Base-by-base conservation (phyloP, 1,140 invertebrate species). In the Lepidotrigona ventralis region DNA sequence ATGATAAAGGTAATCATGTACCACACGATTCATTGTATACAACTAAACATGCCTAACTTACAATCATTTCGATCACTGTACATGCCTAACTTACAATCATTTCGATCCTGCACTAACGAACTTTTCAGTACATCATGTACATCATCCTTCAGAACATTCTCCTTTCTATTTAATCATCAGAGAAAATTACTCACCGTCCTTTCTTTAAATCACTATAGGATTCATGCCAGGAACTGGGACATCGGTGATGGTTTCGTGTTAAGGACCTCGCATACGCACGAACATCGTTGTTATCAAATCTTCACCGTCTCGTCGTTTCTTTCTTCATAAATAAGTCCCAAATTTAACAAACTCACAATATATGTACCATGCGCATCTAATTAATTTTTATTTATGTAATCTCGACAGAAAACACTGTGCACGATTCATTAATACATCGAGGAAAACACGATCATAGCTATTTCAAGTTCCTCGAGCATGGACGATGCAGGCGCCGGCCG, bases 401-500 rank as follows among this genome's bases (percentile, higher is more conserved):
- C n/a, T 26, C 8, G 0, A 26, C 5, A 21, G 2, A 0, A 17
- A 17, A 17, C 70, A 51, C 56, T 29, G 23, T 23, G 26, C 14
- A 9, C 51, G 21, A 66, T 56, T 81, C 63, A 78, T 63, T 39
- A 39, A 26, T 6, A 29, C 66, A 46, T 73, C 26, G 29, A 9
- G 2, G 11, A 71, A 83, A 73, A 68, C 63, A 83, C 74, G 53
- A 66, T 15, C 21, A 78, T 54, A 72, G 70, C 69, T 81, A 69
- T 63, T 79, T 69, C 70, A 56, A 64, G 33, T 78, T 88, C 56
- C 58, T 46, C 74, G 75, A 54, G 56, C 71, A 71, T 72, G 29
- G 80, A 89, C 88, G 79, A 88, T 88, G 86, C 88, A 84, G 84
- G 88, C 86, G 88, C 90, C 90, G 88, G 87, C 85, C 81, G 81